A percentile compares a stretch with the other conserved stretches of the same genome.
Evolutionary conservation across 2,888 invertebrate genomes (phyloP).

Genomic region (Theretra japonica): DNA sequence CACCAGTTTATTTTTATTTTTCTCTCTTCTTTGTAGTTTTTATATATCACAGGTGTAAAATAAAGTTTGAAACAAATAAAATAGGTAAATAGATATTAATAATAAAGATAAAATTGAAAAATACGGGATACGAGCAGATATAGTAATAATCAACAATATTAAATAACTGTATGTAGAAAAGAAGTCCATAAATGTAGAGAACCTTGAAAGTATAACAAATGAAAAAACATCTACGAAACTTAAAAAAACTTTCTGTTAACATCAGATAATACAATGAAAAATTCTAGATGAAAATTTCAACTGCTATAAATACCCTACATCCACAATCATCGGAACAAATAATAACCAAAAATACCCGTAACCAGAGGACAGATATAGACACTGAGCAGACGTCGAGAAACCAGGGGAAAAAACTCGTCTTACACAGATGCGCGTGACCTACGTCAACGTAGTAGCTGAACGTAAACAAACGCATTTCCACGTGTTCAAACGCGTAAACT

Average conservation of each 20-base stretch:
- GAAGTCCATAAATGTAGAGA: no score
- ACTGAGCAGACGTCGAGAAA: conserved; percentile 39
- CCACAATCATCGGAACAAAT: not conserved
- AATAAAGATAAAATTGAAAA: not conserved
- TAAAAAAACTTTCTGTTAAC: not conserved
- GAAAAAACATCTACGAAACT: not conserved
- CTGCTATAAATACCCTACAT: not conserved
- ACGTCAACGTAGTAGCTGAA: conserved; percentile 57
- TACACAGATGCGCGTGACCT: conserved; percentile 74
- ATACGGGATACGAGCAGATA: no score
- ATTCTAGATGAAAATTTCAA: not conserved
- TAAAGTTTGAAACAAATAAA: no score
- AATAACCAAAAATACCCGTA: conserved; percentile 22
- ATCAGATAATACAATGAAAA: no score
- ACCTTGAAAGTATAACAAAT: no score
- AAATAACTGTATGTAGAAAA: no score
- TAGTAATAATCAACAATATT: no score
- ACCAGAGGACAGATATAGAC: conserved; percentile 40
- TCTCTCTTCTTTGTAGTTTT: no score
- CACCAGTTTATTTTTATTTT: no score
- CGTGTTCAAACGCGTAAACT: conserved; percentile 13
- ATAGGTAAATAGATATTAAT: no score
- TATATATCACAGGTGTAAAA: no score
- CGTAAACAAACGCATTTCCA: conserved; percentile 26
- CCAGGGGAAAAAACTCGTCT: conserved; percentile 43